Conservation (phyloP, 92 coral and sea anemone genomes). For the Parazoanthus swiftii region DNA sequence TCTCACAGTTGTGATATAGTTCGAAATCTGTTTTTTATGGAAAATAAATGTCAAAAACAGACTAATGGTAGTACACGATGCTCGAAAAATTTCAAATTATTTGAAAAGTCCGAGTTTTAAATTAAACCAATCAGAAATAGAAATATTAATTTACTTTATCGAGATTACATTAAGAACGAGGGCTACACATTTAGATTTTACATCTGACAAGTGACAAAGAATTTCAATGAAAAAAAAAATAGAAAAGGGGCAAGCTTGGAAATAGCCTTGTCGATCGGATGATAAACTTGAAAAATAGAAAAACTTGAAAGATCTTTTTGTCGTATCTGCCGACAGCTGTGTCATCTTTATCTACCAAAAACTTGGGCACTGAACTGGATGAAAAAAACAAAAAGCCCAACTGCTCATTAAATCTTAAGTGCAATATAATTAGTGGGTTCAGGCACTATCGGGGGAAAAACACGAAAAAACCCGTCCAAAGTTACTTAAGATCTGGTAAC, state of each 20-base stretch:
- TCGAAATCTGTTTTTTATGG: neutral
- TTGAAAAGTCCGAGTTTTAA: slow-evolving; percentile 15
- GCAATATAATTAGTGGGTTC: slow-evolving; percentile 37
- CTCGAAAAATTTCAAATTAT: neutral
- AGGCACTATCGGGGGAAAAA: neutral
- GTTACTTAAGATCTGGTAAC: slow-evolving; percentile 1
- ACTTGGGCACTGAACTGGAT: slow-evolving; percentile 1
- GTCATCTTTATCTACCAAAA: slow-evolving; percentile 4
- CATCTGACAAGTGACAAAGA: slow-evolving; percentile 11
- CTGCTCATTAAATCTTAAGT: slow-evolving; percentile 47
- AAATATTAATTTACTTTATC: slow-evolving; percentile 22
- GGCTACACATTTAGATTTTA: neutral
- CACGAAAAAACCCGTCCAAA: neutral
- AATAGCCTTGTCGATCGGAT: slow-evolving; percentile 12
- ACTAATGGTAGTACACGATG: neutral
- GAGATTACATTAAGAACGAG: slow-evolving; percentile 24
- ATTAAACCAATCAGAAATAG: slow-evolving; percentile 15
- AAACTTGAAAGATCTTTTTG: neutral
- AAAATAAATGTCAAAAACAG: neutral
- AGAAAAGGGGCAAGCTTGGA: neutral
- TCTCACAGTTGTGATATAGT: neutral
- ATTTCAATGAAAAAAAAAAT: neutral
- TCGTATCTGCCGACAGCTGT: slow-evolving; percentile 35
- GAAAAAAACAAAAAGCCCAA: slow-evolving; percentile 34
- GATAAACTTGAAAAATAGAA: slow-evolving; percentile 12